Base-by-base conservation (phyloP, 2,888 invertebrate genomes). In the Leuctra nigra region DNA sequence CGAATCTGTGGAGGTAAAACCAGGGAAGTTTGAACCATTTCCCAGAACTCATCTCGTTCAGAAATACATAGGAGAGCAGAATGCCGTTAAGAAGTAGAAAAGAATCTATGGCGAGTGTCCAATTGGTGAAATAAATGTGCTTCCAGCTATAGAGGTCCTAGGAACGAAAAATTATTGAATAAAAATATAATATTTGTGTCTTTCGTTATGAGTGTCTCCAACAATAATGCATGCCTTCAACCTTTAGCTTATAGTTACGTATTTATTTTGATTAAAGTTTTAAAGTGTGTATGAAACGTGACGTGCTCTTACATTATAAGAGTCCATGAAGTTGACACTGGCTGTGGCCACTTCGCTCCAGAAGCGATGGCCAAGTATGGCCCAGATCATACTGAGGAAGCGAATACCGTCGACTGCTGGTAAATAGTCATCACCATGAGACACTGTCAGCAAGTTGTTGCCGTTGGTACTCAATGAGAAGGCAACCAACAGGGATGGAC, bases 1-100 rank as follows among this genome's bases (percentile, higher is more conserved):
- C 53, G 60, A 73, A 76, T 41, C 77, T 69, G 63, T 75, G 72
- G 9, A 75, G 47, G 58, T 72, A 73, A 61, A 70, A 72, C 59
- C 69, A 61, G 1, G 69, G 60, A 57, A 72, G 64, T 59, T 74
- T 73, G 22, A 74, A 68, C 7, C 59, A 62, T 14, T 65, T 65
- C 2, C 67, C 67, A 41, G 66, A 69, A 16, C 67, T 63, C 59
- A 69, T 64, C 59, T 69, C 65, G 52, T 70, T 65, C 35, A 67
- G 52, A 52, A 73, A 69, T 4, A 70, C 61, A 59, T 72, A 72
- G 6, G 71, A 63, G 18, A 77, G 75, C 1, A 84, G 68, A 38
- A 83, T 67, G 4, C 83, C 83, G 62, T 81, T 80, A 62, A 83
- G 67, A 16, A 79, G 68, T 64, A 84, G 81, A 67, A 84, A 84